Evolutionary conservation across 1,140 invertebrate genomes (phyloP), one percentile per base, ranked within the genome.

Genomic region (Antheraea pernyi): DNA sequence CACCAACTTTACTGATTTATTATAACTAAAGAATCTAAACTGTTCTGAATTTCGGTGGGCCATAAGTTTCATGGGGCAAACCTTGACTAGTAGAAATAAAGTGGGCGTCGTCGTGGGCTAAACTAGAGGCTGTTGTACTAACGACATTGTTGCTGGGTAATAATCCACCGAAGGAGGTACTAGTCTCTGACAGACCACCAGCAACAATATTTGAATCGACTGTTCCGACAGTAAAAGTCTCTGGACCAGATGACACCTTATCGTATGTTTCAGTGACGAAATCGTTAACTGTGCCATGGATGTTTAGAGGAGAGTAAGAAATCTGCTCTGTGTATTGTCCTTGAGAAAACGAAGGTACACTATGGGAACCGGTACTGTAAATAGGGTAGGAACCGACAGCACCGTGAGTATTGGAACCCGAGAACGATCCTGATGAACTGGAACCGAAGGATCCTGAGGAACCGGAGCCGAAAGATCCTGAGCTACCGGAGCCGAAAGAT

Each of bases 61-160:
- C 89, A 67, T 91, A 89, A 18, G 80, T 86, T 85, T 89, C 86
- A 70, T 91, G 83, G 36, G 88, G 88, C 36, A 91, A 70, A 59
- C 89, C 87, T 79, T 91, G 89, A 83, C 83, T 88, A 81, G 89
- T 83, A 19, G 86, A 81, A 39, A 89, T 77, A 13, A 78, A 53
- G 69, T 71, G 82, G 60, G 76, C 64, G 13, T 76, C 75, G 30
- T 74, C 79, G 30, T 76, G 72, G 16, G 19, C 65, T 6, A 67
- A 16, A 30, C 65, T 77, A 2, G 75, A 74, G 2, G 61, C 68
- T 13, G 72, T 74, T 19, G 65, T 65, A 58, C 68, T 74, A 22
- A 70, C 59, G 0, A 61, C 42, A 30, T 46, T 58, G 69, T 68
- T 73, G 59, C 69, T 62, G 10, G 37, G 7, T 8, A 42, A 48